These are phyloP conservation scores for Perdita meconis DNA, from an alignment of 2,888 invertebrate genomes.

Conservation along the genomic window DNA sequence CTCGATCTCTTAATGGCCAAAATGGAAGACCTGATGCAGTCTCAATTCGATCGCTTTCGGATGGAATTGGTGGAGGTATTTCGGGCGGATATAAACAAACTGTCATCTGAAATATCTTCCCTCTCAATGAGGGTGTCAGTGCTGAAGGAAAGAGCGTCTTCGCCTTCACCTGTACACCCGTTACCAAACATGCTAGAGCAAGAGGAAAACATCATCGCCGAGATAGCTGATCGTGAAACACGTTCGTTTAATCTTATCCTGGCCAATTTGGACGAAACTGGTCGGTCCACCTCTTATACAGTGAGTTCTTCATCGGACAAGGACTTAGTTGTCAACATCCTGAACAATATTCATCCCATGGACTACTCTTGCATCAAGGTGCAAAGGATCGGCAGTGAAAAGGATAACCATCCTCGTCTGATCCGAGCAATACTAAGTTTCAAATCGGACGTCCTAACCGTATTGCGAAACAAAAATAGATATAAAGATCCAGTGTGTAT, in stretches of 20 bases:
- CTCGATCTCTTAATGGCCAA: no score
- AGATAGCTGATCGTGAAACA: background rate
- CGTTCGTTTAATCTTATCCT: background rate
- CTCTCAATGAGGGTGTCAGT: background rate
- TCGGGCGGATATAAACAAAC: background rate
- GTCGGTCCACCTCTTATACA: background rate
- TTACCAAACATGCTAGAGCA: background rate
- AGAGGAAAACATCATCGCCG: background rate
- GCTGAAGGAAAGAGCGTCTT: background rate
- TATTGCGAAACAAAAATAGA: background rate
- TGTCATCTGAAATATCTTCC: background rate
- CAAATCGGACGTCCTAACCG: background rate
- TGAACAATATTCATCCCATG: background rate
- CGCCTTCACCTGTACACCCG: no score
- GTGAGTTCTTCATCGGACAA: background rate
- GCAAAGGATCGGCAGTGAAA: background rate
- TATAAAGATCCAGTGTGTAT: background rate
- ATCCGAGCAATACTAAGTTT: background rate
- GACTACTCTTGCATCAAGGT: background rate
- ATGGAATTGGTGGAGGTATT: background rate
- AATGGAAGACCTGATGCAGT: background rate
- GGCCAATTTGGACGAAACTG: background rate
- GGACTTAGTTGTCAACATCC: background rate
- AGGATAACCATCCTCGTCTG: slow-evolving; percentile 1
- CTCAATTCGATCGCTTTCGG: background rate